Evolutionary conservation across 2,888 invertebrate species (phyloP), one percentile per base, ranked within the genome.

Genomic region (Eupithecia subumbrata): DNA sequence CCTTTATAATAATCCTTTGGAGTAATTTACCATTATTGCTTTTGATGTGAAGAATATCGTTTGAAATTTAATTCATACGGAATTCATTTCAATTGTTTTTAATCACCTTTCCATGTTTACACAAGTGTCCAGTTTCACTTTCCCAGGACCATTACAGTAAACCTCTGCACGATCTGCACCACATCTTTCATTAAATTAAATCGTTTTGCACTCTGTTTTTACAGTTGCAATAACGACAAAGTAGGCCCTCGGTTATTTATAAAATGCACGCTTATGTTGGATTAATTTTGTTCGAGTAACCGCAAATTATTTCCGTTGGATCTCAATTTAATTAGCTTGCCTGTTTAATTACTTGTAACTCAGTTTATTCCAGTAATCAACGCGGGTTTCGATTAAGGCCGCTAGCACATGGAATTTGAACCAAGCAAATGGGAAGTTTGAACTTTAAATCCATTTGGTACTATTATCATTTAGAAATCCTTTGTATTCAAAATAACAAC

Each of bases 311-410:
- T 87, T 86, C 79, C 84, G 82, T 82, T 83, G 84, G 86, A 86
- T 87, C 86, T 86, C 85, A 85, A 85, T 86, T 88, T 87, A 87
- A 88, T 87, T 86, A 87, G 85, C 84, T 83, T 81, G 81, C 82
- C 81, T 85, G 84, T 86, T 87, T 84, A 86, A 87, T 87, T 87
- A 85, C 84, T 84, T 85, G 84, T 83, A 84, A 84, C 82, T 80
- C 80, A 83, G 84, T 85, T 84, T 83, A 87, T 84, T 85, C 78
- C 79, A 73, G 85, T 85, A 86, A 86, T 86, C 81, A 85, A 82
- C 81, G 76, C 77, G 78, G 71, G 76, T 79, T 79, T 79, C 78
- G 76, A 80, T 79, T 79, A 72, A 79, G 66, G 73, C 48, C 18
- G 66, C 52, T 30, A 18, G 76, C 22, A 52, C 64, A 73, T 73